Conservation (phyloP, 2,797 vertebrate species). For the Xenopus petersii region DNA sequence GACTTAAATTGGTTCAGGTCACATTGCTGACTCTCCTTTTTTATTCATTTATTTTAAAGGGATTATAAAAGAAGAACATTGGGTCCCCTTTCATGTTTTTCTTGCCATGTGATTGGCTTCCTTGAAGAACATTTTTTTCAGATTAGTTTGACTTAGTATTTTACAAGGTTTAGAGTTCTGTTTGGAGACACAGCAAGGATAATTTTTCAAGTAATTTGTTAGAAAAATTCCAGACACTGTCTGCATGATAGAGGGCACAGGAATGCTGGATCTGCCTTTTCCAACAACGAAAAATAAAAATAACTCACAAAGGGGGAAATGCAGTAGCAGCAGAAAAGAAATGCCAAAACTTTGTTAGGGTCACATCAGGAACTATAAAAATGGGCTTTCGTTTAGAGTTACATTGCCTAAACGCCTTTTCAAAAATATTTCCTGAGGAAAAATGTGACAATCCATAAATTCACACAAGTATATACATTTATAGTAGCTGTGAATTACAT, state of each 20-base stretch:
- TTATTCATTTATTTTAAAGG: neutral
- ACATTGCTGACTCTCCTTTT: too few species aligned
- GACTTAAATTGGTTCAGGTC: too few species aligned
- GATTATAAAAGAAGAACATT: neutral
- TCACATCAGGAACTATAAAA: neutral
- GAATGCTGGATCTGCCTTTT: conserved; percentile 34
- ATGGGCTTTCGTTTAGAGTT: neutral
- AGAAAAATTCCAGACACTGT: conserved; percentile 17
- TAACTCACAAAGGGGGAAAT: conserved; percentile 11
- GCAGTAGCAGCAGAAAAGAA: conserved; percentile 1
- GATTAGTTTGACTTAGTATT: neutral
- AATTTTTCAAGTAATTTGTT: neutral
- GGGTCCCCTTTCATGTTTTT: neutral
- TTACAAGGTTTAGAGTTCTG: neutral
- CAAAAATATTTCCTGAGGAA: too few species aligned
- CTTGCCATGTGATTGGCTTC: neutral
- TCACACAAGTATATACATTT: too few species aligned
- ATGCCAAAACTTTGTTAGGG: neutral
- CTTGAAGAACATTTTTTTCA: neutral
- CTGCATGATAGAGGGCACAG: conserved; percentile 6
- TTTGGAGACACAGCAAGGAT: neutral
- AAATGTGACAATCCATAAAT: too few species aligned
- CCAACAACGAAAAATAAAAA: conserved; percentile 21
- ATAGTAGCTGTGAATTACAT: too few species aligned
- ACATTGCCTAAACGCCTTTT: too few species aligned